Percentiles rank a stretch among this genome's conserved stretches.
Evolutionary conservation across 2,888 invertebrate genomes (phyloP).

Genomic region (Drosophila barbarae): DNA sequence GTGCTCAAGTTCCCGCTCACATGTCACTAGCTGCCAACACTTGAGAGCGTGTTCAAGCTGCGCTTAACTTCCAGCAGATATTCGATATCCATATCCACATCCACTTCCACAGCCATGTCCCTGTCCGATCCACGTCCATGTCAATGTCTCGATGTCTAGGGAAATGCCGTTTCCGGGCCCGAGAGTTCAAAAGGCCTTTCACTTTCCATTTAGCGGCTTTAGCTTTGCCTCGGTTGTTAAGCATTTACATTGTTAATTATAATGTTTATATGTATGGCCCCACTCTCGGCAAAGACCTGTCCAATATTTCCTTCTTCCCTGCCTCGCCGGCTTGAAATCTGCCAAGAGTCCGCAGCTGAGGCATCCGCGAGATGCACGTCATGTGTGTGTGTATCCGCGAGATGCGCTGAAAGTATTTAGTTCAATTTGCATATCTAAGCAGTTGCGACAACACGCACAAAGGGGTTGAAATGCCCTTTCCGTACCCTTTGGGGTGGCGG

Average conservation of each 20-base stretch:
- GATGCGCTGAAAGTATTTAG: conserved; percentile 75
- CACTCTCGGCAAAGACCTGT: conserved; percentile 28
- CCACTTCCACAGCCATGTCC: conserved; percentile 15
- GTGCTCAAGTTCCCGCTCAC: conserved; percentile 66
- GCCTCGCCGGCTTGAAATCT: conserved; percentile 7
- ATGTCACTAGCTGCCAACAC: conserved; percentile 43
- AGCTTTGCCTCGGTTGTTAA: conserved; percentile 5
- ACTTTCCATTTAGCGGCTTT: conserved; percentile 43
- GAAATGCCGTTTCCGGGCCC: conserved; percentile 54
- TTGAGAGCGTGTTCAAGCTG: conserved; percentile 47
- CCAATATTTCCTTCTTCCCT: conserved; percentile 15
- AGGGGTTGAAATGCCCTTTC: conserved; percentile 21
- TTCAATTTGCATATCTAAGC: conserved; percentile 71
- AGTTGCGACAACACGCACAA: conserved; percentile 65
- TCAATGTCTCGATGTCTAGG: conserved; percentile 20
- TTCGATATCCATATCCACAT: conserved; percentile 20
- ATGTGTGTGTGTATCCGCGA: conserved; percentile 43
- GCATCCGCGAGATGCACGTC: conserved; percentile 2
- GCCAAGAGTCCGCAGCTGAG: conserved; percentile 16
- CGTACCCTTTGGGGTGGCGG: conserved; percentile 48
- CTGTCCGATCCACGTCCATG: conserved; percentile 29
- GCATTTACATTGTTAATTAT: conserved; percentile 47
- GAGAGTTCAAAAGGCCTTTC: conserved; percentile 50
- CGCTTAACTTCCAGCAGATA: conserved; percentile 28
- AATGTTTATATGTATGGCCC: conserved; percentile 28